Conservation (phyloP, 1,140 invertebrate genomes). For the Chrysopa pallens region DNA sequence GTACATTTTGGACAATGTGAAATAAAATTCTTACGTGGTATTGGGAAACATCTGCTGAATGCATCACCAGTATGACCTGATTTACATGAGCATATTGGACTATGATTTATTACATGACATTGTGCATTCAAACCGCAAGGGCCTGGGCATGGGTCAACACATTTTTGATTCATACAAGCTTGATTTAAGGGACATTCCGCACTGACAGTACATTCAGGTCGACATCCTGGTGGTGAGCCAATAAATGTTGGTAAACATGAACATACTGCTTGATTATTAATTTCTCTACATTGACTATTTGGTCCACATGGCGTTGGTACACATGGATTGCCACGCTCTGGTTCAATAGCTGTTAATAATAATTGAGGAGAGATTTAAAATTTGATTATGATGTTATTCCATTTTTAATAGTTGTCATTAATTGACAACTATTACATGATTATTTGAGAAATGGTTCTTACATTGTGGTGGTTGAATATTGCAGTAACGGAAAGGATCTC, state of each 20-base stretch:
- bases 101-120: conserved; percentile 24
- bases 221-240: conserved; percentile 25
- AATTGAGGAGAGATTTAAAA: neutral
- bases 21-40: conserved; percentile 20
- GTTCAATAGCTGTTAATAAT: conserved; percentile 14
- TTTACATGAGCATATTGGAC: conserved; percentile 25
- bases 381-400: neutral
- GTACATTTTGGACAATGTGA: conserved; percentile 20
- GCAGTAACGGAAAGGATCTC: conserved; percentile 37
- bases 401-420: neutral
- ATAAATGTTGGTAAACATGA: conserved; percentile 28
- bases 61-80: conserved; percentile 31
- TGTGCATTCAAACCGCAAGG: conserved; percentile 23
- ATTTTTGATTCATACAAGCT: conserved; percentile 23
- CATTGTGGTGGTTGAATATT: conserved; percentile 16
- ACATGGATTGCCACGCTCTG: conserved; percentile 34
- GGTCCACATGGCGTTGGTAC: conserved; percentile 56
- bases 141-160: conserved; percentile 18
- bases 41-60: conserved; percentile 26
- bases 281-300: conserved; percentile 47
- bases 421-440: conserved; percentile 15
- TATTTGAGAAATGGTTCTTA: conserved; percentile 9
- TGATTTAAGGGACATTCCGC: conserved; percentile 23
- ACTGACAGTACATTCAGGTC: conserved; percentile 30
- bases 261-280: conserved; percentile 43